Evolutionary conservation across 2,113 vertebrate genomes (phyloP).

Genomic region (Callocephalon fimbriatum): DNA sequence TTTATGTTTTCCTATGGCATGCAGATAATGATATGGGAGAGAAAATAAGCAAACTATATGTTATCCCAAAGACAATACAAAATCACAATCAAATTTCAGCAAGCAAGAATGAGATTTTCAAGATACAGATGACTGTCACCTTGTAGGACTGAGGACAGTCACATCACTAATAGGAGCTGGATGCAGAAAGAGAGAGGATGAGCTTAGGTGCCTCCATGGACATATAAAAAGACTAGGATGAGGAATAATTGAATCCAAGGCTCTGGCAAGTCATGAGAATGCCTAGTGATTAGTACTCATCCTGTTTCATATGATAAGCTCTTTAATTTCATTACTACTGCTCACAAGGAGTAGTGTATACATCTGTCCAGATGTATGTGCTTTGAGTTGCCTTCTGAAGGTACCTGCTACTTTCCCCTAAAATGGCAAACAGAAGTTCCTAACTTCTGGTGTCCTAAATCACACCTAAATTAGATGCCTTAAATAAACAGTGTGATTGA

Average conservation of each 20-base stretch:
- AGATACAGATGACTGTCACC: neutral
- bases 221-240: neutral
- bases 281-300: neutral
- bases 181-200: neutral
- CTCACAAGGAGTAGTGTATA: neutral
- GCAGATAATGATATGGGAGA: neutral
- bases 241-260: neutral
- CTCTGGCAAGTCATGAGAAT: neutral
- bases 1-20: neutral
- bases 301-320: neutral
- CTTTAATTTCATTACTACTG: neutral
- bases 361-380: neutral
- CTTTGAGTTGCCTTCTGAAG: neutral
- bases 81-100: neutral
- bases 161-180: neutral
- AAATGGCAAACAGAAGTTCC: neutral
- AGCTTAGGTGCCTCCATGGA: neutral
- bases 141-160: neutral
- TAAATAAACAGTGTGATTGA: conserved; percentile 1
- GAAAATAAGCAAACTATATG: neutral
- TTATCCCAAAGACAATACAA: neutral
- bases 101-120: neutral
- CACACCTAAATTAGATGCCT: neutral
- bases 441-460: conserved; percentile 8
- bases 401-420: neutral